Conservation (phyloP, 2,113 vertebrate species). For the Ailurus styani region DNA sequence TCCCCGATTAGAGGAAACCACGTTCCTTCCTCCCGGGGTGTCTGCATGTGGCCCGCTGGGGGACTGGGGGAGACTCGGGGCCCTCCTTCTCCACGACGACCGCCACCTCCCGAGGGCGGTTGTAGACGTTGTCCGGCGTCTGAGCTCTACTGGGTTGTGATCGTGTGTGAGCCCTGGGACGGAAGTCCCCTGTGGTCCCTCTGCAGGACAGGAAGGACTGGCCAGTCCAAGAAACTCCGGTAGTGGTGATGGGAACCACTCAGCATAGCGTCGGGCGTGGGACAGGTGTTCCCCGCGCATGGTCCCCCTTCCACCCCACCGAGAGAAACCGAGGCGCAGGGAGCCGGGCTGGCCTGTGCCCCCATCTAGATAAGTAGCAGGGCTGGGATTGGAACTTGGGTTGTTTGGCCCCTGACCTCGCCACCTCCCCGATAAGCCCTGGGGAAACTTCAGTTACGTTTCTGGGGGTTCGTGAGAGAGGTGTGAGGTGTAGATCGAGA, state of each 20-base stretch:
- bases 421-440: fast-evolving
- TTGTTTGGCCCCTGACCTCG: neutral
- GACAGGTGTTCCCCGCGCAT: fast-evolving
- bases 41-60: fast-evolving
- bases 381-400: neutral
- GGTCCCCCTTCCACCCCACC: fast-evolving
- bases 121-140: neutral
- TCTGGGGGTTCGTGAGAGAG: neutral
- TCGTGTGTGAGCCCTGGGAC: neutral
- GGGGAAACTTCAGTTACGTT: neutral
- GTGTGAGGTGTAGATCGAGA: fast-evolving
- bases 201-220: neutral
- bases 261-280: fast-evolving
- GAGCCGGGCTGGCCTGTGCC: neutral
- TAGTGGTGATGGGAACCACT: neutral
- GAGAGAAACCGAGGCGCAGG: neutral
- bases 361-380: neutral
- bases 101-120: fast-evolving
- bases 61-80: neutral
- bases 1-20: neutral
- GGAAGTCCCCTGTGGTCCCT: neutral
- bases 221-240: fast-evolving
- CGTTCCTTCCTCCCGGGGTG: fast-evolving
- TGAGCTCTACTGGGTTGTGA: neutral
- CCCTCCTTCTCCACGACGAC: neutral